Evolutionary conservation across 2,113 vertebrate species (phyloP).

Genomic region (Austrofundulus limnaeus): DNA sequence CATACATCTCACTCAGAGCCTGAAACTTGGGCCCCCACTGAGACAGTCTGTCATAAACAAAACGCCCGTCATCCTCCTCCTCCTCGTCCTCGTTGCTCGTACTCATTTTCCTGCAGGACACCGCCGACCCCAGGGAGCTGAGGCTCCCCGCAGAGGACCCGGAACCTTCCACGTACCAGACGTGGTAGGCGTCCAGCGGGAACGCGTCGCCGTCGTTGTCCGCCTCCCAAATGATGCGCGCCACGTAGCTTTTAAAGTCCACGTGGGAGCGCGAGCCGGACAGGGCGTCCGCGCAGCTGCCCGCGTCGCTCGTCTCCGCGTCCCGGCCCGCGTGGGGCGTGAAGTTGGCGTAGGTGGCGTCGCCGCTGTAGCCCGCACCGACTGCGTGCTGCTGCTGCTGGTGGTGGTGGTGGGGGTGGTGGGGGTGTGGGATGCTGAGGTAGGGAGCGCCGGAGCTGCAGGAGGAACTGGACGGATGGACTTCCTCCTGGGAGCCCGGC

Average conservation of each 20-base stretch:
- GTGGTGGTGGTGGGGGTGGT: constrained; percentile 55
- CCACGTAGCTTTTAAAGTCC: constrained; percentile 84
- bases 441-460: constrained; percentile 63
- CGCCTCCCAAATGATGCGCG: constrained; percentile 82
- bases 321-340: not conserved
- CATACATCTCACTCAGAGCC: constrained; percentile 80
- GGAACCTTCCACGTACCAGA: constrained; percentile 82
- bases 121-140: constrained; percentile 81
- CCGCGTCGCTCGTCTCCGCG: constrained; percentile 25
- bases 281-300: constrained; percentile 12
- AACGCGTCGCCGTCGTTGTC: constrained; percentile 78
- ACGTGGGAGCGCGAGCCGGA: constrained; percentile 52
- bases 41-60: constrained; percentile 72
- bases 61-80: constrained; percentile 57
- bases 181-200: constrained; percentile 80
- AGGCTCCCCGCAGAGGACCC: constrained; percentile 82
- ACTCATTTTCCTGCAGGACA: constrained; percentile 16
- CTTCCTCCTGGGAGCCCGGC: constrained; percentile 79
- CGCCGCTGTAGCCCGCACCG: not conserved
- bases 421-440: constrained; percentile 67
- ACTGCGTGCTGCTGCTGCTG: constrained; percentile 37
- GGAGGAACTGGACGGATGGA: constrained; percentile 63
- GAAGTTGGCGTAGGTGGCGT: constrained; percentile 23
- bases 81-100: not conserved
- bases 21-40: constrained; percentile 84